phyloP scores from a whole-genome alignment of 2,113 vertebrate genomes.

The Dipodomys ordii region DNA sequence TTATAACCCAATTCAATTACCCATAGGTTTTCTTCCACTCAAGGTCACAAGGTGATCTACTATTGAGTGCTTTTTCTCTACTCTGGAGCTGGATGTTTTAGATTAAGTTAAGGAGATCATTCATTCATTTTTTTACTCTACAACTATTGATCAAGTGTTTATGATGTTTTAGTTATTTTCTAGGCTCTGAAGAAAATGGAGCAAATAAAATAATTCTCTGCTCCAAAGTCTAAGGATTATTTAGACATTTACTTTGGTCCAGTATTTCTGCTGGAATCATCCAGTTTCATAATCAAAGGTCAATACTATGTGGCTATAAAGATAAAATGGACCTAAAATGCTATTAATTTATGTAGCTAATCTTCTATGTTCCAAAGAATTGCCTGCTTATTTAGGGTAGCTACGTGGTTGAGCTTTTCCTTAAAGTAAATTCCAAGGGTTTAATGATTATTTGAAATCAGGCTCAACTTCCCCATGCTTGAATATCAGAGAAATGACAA shows the following conservation, averaged over 20 bases:
- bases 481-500: background rate
- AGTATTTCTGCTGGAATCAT: slow-evolving; percentile 22
- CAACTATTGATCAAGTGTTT: background rate
- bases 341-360: background rate
- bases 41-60: background rate
- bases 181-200: background rate
- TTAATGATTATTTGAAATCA: slow-evolving; percentile 2
- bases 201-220: slow-evolving; percentile 20
- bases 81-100: slow-evolving; percentile 16
- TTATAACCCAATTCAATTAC: background rate
- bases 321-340: slow-evolving; percentile 1
- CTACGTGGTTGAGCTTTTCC: background rate
- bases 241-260: background rate
- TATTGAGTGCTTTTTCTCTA: background rate
- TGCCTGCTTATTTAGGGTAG: background rate
- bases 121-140: background rate
- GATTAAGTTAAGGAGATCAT: slow-evolving; percentile 2
- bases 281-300: background rate
- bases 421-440: background rate
- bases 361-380: slow-evolving; percentile 17
- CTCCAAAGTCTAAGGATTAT: background rate
- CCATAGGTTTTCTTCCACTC: background rate
- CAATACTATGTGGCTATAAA: background rate
- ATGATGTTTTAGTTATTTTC: background rate
- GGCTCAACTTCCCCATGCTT: background rate